Evolutionary conservation across 2,113 vertebrate species (phyloP).

Genomic region (Heloderma charlesbogerti): DNA sequence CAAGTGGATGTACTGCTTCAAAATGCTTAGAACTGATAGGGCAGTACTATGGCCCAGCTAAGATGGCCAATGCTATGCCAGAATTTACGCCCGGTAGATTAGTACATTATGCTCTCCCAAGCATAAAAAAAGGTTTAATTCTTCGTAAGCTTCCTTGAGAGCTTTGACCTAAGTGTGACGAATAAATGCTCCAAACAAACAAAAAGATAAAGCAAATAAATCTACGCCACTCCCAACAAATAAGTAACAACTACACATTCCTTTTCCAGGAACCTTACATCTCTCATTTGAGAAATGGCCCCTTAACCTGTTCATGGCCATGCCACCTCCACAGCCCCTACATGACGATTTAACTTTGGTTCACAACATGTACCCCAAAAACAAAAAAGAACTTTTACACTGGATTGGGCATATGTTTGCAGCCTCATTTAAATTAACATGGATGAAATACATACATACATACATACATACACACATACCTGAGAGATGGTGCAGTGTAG

Average conservation of each 20-base stretch:
- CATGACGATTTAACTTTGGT: neutral
- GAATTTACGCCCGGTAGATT: neutral
- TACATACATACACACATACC: no score
- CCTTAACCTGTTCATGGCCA: neutral
- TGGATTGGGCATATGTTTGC: neutral
- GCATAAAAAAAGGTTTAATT: no score
- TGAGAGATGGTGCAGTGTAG: no score
- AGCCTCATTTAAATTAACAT: slow-evolving; percentile 39
- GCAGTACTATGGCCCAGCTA: neutral
- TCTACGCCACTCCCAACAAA: no score
- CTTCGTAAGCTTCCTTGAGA: no score
- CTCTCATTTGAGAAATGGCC: neutral
- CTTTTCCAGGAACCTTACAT: neutral
- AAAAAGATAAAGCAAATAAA: no score
- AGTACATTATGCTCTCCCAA: no score
- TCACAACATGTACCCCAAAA: no score
- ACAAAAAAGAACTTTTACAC: slow-evolving; percentile 1
- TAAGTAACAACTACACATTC: neutral
- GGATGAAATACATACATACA: no score
- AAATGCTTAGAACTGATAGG: neutral
- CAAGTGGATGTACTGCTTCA: neutral
- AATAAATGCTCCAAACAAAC: no score
- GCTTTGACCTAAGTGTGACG: no score
- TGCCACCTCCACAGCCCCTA: neutral
- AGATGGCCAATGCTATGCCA: neutral